These are phyloP conservation scores for Poecilus cupreus DNA, from an alignment of 2,888 invertebrate genomes.

Conservation along the genomic window DNA sequence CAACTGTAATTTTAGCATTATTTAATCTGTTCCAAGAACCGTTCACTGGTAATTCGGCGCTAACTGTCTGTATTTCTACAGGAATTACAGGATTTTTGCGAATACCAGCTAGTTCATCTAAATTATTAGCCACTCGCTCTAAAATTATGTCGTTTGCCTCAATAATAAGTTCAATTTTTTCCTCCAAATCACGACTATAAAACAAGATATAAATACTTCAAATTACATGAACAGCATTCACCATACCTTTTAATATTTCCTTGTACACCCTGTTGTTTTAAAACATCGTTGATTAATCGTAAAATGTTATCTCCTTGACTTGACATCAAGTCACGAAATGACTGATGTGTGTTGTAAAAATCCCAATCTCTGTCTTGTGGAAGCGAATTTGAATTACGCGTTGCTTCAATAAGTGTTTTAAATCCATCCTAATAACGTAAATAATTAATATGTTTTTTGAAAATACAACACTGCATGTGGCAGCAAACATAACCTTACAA, in stretches of 20 bases:
- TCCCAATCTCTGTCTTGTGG: slow-evolving; percentile 83
- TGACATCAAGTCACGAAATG: slow-evolving; percentile 81
- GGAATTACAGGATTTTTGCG: slow-evolving; percentile 74
- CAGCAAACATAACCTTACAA: slow-evolving; percentile 60
- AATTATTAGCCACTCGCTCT: slow-evolving; percentile 84
- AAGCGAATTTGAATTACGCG: slow-evolving; percentile 82
- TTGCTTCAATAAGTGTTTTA: slow-evolving; percentile 79
- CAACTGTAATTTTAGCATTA: slow-evolving; percentile 67
- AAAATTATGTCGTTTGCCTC: slow-evolving; percentile 90
- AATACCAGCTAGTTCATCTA: slow-evolving; percentile 81
- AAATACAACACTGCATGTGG: slow-evolving; percentile 20
- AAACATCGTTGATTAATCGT: slow-evolving; percentile 75
- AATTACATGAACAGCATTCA: no score
- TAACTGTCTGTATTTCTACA: slow-evolving; percentile 73
- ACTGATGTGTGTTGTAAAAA: slow-evolving; percentile 84
- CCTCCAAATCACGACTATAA: slow-evolving; percentile 75
- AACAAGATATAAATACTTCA: background rate
- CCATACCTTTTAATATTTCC: slow-evolving; percentile 74
- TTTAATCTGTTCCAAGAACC: slow-evolving; percentile 78
- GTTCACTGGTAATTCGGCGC: slow-evolving; percentile 71
- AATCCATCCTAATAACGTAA: slow-evolving; percentile 77
- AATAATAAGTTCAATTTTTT: slow-evolving; percentile 84
- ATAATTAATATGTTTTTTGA: slow-evolving; percentile 25
- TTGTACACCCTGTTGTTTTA: slow-evolving; percentile 75
- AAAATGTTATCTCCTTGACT: slow-evolving; percentile 80